Evolutionary conservation across 2,113 vertebrate species (phyloP).

Genomic region (Coreoperca whiteheadi): DNA sequence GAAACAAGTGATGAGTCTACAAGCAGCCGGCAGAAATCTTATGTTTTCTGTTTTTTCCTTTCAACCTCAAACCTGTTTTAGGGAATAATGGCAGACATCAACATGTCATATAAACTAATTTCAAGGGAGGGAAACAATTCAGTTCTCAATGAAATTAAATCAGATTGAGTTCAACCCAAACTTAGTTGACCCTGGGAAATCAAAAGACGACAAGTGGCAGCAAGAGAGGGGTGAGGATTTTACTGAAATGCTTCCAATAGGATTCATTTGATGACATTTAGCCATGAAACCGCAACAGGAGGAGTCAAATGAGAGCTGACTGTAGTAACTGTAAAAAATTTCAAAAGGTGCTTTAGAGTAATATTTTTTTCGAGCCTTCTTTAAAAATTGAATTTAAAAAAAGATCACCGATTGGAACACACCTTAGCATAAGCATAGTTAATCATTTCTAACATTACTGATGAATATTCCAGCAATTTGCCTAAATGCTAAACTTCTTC

Average conservation of each 20-base stretch:
- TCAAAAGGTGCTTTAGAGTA: neutral
- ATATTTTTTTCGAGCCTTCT: neutral
- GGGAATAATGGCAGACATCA: constrained; percentile 51
- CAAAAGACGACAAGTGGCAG: constrained; percentile 44
- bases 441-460: neutral
- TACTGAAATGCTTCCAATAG: constrained; percentile 51
- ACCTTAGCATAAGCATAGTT: neutral
- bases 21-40: constrained; percentile 3
- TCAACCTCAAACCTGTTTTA: constrained; percentile 40
- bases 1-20: constrained; percentile 19
- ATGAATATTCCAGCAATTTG: neutral
- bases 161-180: constrained; percentile 68
- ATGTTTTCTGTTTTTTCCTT: neutral
- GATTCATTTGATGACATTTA: constrained; percentile 66
- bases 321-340: neutral
- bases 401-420: neutral
- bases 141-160: constrained; percentile 75
- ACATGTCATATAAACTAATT: constrained; percentile 65
- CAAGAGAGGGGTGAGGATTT: constrained; percentile 43
- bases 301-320: neutral
- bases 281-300: constrained; percentile 37
- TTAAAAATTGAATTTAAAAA: neutral
- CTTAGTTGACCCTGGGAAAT: constrained; percentile 76
- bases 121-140: constrained; percentile 63
- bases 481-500: neutral